Evolutionary conservation across 2,113 vertebrate genomes (phyloP).

Genomic region (Brachyhypopomus gauderio): DNA sequence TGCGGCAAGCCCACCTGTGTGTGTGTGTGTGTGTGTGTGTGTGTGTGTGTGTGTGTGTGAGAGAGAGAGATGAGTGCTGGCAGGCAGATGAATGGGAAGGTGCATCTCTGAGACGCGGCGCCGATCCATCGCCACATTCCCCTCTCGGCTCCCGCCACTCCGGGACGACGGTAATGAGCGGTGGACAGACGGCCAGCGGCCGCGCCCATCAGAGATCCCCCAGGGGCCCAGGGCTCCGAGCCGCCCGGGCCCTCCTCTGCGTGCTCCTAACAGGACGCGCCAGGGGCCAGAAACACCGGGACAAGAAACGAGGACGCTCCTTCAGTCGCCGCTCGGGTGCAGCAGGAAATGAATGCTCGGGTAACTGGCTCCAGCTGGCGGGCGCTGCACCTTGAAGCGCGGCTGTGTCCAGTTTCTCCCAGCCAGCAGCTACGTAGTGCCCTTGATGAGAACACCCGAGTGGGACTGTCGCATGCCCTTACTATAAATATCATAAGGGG

Average conservation of each 20-base stretch:
- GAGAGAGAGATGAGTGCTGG: background rate
- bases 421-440: background rate
- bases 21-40: background rate
- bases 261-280: background rate
- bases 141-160: background rate
- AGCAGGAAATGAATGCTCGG: background rate
- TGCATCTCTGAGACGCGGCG: background rate
- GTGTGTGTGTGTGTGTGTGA: background rate
- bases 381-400: background rate
- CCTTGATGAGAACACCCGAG: slow-evolving; percentile 17
- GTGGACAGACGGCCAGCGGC: too few species aligned
- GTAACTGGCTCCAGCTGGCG: background rate
- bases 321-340: background rate
- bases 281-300: background rate
- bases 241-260: too few species aligned
- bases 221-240: background rate
- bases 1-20: slow-evolving; percentile 36
- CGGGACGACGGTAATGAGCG: background rate
- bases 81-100: background rate
- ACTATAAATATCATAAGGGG: slow-evolving; percentile 7
- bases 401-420: background rate
- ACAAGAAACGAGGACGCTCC: background rate
- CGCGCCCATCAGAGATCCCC: too few species aligned
- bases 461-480: background rate
- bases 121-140: background rate